Evolutionary conservation across 2,113 vertebrate species (phyloP).

Genomic region (Lepisosteus oculatus): DNA sequence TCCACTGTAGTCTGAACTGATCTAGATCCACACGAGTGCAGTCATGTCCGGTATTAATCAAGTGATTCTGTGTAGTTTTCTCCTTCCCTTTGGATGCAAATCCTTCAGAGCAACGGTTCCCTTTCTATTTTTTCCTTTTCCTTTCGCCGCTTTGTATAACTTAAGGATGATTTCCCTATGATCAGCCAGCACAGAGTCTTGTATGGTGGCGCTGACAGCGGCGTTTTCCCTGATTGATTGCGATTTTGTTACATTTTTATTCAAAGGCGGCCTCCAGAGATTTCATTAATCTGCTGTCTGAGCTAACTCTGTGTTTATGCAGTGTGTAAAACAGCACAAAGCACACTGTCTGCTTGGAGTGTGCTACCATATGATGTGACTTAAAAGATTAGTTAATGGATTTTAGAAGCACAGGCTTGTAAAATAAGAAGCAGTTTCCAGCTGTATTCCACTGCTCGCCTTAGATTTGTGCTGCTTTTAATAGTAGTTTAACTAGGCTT

Average conservation of each 20-base stretch:
- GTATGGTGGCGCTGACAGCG: slow-evolving; percentile 13
- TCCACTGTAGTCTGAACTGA: too few species aligned
- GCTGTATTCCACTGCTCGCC: too few species aligned
- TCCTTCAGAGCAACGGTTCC: not conserved
- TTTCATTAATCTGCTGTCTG: slow-evolving; percentile 20
- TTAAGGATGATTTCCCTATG: not conserved
- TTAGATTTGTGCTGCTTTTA: too few species aligned
- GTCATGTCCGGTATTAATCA: too few species aligned
- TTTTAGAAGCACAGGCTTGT: not conserved
- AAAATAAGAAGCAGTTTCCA: not conserved
- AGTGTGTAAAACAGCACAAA: not conserved
- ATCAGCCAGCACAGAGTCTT: not conserved
- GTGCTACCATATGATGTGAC: not conserved
- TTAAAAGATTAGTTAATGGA: not conserved
- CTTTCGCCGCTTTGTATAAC: not conserved
- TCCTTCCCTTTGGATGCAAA: too few species aligned
- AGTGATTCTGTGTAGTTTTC: too few species aligned
- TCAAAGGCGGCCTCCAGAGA: slow-evolving; percentile 10
- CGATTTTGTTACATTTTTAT: slow-evolving; percentile 15
- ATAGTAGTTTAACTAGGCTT: too few species aligned
- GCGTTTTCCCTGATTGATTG: slow-evolving; percentile 14
- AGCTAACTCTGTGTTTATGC: slow-evolving; percentile 4
- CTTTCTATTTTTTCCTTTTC: not conserved
- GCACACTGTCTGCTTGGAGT: not conserved
- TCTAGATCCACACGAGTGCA: too few species aligned